These are phyloP conservation scores for Pterostichus niger DNA, from an alignment of 2,888 invertebrate genomes.

Conservation along the genomic window DNA sequence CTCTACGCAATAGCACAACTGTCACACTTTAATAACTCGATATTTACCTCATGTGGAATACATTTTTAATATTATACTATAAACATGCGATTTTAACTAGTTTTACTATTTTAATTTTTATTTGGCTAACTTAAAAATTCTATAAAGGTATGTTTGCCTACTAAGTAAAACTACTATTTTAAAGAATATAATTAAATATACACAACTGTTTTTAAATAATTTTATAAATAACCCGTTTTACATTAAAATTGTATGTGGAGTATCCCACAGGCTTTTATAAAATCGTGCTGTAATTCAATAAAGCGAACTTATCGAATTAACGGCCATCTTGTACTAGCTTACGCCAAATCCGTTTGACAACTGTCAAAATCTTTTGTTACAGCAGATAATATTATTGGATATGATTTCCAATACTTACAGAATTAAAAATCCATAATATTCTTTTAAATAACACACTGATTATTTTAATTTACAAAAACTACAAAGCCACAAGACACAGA, in stretches of 20 bases:
- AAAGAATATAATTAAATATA: background rate
- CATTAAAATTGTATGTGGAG: background rate
- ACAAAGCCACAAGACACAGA: constrained; percentile 64
- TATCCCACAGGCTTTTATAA: constrained; percentile 2
- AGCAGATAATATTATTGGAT: constrained; percentile 20
- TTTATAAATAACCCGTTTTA: constrained; percentile 18
- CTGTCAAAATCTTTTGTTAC: constrained; percentile 64
- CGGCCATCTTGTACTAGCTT: constrained; percentile 66
- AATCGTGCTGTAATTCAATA: constrained; percentile 61
- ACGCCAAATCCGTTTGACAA: constrained; percentile 65
- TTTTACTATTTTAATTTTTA: constrained; percentile 13
- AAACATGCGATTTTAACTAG: background rate
- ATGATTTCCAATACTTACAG: constrained; percentile 59
- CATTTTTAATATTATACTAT: background rate
- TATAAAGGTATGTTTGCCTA: constrained; percentile 22
- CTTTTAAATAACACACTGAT: constrained; percentile 46
- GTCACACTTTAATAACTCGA: constrained; percentile 14
- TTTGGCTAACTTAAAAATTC: constrained; percentile 14
- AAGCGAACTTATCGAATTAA: constrained; percentile 63
- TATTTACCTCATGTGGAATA: constrained; percentile 25
- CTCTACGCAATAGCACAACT: constrained; percentile 18
- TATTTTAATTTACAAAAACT: constrained; percentile 51
- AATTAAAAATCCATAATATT: constrained; percentile 60
- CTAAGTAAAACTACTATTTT: constrained; percentile 33
- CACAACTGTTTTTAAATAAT: background rate